Evolutionary conservation across 2,888 invertebrate genomes (phyloP).

Genomic region (Pachliopta kotzebuea): DNA sequence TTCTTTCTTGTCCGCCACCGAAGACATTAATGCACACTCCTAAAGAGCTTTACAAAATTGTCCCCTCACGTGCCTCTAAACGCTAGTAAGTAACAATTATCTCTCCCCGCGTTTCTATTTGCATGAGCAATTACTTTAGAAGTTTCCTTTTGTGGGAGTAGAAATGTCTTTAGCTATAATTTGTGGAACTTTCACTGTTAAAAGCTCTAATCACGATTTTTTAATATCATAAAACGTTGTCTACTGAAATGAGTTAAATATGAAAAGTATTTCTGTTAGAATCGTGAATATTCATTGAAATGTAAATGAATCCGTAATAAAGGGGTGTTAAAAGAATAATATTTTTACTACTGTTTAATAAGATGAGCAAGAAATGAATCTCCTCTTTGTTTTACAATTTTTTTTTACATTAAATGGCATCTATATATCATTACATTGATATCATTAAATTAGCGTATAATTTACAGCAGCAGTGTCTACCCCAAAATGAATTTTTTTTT

Average conservation of each 20-base stretch:
- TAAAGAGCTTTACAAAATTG: slow-evolving; percentile 33
- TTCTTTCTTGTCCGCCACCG: slow-evolving; percentile 10
- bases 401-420: too few species aligned
- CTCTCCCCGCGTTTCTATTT: slow-evolving; percentile 32
- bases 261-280: not conserved
- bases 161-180: slow-evolving; percentile 23
- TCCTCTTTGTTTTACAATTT: too few species aligned
- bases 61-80: slow-evolving; percentile 26
- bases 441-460: too few species aligned
- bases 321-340: too few species aligned
- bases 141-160: slow-evolving; percentile 29
- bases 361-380: too few species aligned
- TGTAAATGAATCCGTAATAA: not conserved
- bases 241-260: too few species aligned
- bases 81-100: slow-evolving; percentile 26
- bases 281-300: not conserved
- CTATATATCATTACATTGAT: too few species aligned
- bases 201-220: slow-evolving; percentile 5
- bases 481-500: too few species aligned
- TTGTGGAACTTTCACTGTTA: slow-evolving; percentile 22
- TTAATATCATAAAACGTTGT: not conserved
- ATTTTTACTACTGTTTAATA: too few species aligned
- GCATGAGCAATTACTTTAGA: slow-evolving; percentile 38
- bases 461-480: too few species aligned
- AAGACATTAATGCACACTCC: slow-evolving; percentile 23